Percentiles rank a stretch among this genome's conserved stretches.
phyloP scores from a whole-genome alignment of 2,113 vertebrate species.

The Anser cygnoides region DNA sequence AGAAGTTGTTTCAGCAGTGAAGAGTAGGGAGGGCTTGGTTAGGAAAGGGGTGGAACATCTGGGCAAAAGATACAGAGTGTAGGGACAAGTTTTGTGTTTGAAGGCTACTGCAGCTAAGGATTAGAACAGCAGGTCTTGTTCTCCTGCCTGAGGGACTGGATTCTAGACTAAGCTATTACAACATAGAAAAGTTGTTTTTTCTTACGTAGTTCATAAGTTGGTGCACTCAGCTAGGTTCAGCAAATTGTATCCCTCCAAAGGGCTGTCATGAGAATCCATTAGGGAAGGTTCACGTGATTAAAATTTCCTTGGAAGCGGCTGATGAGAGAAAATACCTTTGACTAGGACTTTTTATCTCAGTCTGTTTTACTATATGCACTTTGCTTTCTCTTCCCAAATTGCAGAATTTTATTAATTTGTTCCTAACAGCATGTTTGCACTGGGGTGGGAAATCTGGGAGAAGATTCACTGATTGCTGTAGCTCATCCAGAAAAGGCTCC shows the following conservation, averaged over 20 bases:
- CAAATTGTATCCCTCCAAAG: neutral
- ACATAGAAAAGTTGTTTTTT: neutral
- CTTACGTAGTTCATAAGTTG: neutral
- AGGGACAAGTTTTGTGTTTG: neutral
- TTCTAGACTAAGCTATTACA: neutral
- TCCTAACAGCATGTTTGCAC: neutral
- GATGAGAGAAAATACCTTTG: neutral
- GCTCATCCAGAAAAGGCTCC: neutral
- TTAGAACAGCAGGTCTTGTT: neutral
- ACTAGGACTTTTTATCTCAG: neutral
- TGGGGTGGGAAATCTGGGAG: neutral
- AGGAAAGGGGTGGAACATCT: neutral
- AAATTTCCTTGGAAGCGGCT: neutral
- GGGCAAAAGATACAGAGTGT: neutral
- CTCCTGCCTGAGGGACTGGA: neutral
- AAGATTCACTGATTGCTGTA: neutral
- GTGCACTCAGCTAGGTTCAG: neutral
- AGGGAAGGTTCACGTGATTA: fast-evolving
- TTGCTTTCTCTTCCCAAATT: neutral
- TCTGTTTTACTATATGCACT: neutral
- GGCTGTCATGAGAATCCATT: fast-evolving
- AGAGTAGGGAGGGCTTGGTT: neutral
- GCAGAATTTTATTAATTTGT: neutral
- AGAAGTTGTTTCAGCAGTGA: neutral
- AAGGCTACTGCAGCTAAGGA: neutral